Conservation (phyloP, 2,888 invertebrate genomes). For the Odontocerum albicorne region DNA sequence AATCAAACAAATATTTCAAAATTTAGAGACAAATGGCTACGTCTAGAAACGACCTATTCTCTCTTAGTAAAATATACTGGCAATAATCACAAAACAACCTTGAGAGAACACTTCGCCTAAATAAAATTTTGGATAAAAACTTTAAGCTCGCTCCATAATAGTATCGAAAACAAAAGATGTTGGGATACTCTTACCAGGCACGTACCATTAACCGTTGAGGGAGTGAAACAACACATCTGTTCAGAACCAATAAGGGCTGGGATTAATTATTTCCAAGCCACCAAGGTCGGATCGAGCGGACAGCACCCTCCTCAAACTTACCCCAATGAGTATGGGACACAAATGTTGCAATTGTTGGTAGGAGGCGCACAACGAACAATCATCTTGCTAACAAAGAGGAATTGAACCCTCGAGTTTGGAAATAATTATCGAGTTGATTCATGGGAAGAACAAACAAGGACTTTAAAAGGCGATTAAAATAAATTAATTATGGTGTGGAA, state of each 20-base stretch:
- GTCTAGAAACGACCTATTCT: no score
- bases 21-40: no score
- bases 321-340: conserved; percentile 3
- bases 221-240: conserved; percentile 33
- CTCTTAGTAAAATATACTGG: no score
- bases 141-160: no score
- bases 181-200: not conserved
- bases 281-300: conserved; percentile 17
- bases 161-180: no score
- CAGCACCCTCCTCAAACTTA: conserved; percentile 14
- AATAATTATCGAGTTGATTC: conserved; percentile 22
- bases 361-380: conserved; percentile 15
- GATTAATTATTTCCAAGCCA: conserved; percentile 29
- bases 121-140: conserved; percentile 3
- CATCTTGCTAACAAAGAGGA: conserved; percentile 14
- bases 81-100: not conserved
- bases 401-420: conserved; percentile 21
- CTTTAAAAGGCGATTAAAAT: no score
- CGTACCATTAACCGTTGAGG: conserved; percentile 10
- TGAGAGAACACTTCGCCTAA: not conserved
- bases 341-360: conserved; percentile 25
- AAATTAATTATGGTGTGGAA: no score
- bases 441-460: conserved; percentile 16
- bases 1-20: no score
- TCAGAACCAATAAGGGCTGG: conserved; percentile 25